phyloP scores from a whole-genome alignment of 1,140 invertebrate genomes.

The Neodiprion fabricii region DNA sequence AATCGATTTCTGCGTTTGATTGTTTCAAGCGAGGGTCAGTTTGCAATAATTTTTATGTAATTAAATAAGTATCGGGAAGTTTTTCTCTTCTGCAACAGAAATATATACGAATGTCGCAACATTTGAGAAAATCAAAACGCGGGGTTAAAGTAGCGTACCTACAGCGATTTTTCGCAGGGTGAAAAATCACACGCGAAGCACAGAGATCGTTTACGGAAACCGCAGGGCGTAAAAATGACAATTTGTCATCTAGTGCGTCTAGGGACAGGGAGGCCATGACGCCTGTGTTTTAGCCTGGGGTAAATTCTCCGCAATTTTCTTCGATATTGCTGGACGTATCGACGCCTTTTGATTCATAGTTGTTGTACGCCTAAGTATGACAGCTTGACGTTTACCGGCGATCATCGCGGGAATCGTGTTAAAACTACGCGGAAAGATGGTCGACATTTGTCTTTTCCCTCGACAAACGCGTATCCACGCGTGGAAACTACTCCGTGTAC shows the following conservation, averaged over 20 bases:
- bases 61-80: too few species aligned
- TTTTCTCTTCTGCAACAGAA: too few species aligned
- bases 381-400: not conserved
- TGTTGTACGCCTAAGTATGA: not conserved
- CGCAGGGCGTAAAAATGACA: constrained; percentile 5
- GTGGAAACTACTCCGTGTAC: not conserved
- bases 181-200: not conserved
- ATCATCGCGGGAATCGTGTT: not conserved
- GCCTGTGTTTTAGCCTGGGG: not conserved
- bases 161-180: not conserved
- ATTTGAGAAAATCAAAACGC: not conserved
- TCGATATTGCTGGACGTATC: not conserved
- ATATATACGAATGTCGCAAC: not conserved
- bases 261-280: not conserved
- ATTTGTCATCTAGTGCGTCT: constrained; percentile 2
- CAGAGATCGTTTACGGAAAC: not conserved
- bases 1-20: too few species aligned
- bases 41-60: too few species aligned
- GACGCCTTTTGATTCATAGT: not conserved
- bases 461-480: too few species aligned
- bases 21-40: too few species aligned
- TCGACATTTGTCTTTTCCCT: not conserved
- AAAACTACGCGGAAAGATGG: not conserved
- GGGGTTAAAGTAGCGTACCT: not conserved
- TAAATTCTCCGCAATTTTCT: not conserved